Base-by-base conservation (phyloP, 2,888 invertebrate genomes). In the Gymnosoma rotundatum region DNA sequence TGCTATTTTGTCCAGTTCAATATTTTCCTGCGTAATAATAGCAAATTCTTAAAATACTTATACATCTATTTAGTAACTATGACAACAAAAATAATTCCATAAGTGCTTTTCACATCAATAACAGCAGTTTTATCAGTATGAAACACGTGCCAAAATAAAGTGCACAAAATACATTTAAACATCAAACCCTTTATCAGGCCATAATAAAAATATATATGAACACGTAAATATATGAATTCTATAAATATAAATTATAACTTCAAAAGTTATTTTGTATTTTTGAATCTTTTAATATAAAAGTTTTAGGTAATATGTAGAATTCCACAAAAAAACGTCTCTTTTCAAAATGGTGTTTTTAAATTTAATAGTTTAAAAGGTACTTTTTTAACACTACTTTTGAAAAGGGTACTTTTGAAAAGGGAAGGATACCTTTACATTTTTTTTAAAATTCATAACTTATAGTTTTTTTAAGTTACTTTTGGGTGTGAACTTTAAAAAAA, bases 41-140 rank as follows among this genome's bases (percentile, higher is more conserved):
- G 2, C 6, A 21, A 45, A 54, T 45, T 61, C 9, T 2, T 60
- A 21, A 48, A 42, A 60, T 54, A 36, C 45, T n/a, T n/a, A n/a
- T n/a, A 18, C 21, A 25, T 60, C 21, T 25, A 72, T 21, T 64
- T 38, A 50, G 10, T 63, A 64, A 42, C 12, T 38, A 61, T 21
- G 58, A 66, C 50, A 74, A 60, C 52, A 38, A 21, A 56, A 61
- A 16, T 38, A 63, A 78, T 14, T 78, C 64, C 74, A 52, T 42
- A 60, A 66, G 64, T 81, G 64, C 52, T 70, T 76, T 69, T 48
- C 10, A 69, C 48, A 21, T 66, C 12, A 36, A 18, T 16, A 25
- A 42, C 25, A 36, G 16, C 42, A 42, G 12, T 12, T 4, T 12
- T 12, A 48, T 3, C 14, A 1, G 3, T 32, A 20, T 18, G n/a